Evolutionary conservation across 1,140 invertebrate genomes (phyloP).

Genomic region (Bicyclus anynana): DNA sequence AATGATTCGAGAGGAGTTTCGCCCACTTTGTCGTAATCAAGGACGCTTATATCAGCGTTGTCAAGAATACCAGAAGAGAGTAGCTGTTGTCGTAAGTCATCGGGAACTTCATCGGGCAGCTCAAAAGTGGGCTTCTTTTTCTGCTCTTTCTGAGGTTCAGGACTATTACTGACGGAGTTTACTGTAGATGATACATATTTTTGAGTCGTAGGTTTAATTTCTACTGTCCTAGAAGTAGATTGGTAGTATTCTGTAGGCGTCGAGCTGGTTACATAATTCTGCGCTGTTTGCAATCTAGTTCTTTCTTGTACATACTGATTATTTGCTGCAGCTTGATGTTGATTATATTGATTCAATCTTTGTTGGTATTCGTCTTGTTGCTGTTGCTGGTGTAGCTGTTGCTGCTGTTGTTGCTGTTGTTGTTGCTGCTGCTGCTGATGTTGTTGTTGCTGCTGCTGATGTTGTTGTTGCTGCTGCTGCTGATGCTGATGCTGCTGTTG

Average conservation of each 20-base stretch:
- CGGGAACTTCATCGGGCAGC: slow-evolving; percentile 91
- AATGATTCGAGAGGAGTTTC: slow-evolving; percentile 89
- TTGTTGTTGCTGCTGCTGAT: slow-evolving; percentile 41
- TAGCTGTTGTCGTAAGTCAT: slow-evolving; percentile 88
- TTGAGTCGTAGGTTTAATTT: slow-evolving; percentile 64
- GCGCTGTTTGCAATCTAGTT: slow-evolving; percentile 42
- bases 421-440: slow-evolving; percentile 30
- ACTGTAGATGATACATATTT: slow-evolving; percentile 64
- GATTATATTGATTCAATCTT: slow-evolving; percentile 38
- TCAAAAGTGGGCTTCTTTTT: slow-evolving; percentile 78
- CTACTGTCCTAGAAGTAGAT: slow-evolving; percentile 58
- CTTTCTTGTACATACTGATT: slow-evolving; percentile 61
- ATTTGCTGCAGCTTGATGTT: slow-evolving; percentile 50
- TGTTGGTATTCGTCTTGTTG: slow-evolving; percentile 33
- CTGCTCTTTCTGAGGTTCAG: slow-evolving; percentile 71
- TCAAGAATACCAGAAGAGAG: slow-evolving; percentile 90
- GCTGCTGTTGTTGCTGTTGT: slow-evolving; percentile 9
- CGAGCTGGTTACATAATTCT: slow-evolving; percentile 54
- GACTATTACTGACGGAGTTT: slow-evolving; percentile 57
- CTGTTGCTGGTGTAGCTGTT: slow-evolving; percentile 1
- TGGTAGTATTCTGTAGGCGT: slow-evolving; percentile 55
- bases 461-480: slow-evolving; percentile 40
- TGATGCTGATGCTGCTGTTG: slow-evolving; percentile 43
- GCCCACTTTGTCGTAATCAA: slow-evolving; percentile 93
- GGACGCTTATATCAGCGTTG: slow-evolving; percentile 90